phyloP scores from a whole-genome alignment of 2,797 vertebrate genomes.

The Pangasius macronema region DNA sequence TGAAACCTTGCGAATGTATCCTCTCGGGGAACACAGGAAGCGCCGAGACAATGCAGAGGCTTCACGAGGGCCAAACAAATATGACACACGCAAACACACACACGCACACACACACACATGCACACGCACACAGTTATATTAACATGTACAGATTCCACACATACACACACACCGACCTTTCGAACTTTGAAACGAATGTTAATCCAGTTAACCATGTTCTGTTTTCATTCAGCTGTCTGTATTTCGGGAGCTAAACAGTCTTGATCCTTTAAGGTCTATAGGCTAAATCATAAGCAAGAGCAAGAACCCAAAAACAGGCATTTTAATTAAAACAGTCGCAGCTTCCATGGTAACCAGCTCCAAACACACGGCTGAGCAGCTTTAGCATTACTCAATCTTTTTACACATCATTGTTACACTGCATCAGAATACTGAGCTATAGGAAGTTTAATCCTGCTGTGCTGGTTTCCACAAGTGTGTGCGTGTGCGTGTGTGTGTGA shows the following conservation, averaged over 20 bases:
- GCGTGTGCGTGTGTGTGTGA: constrained; percentile 1
- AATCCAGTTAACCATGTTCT: constrained; percentile 7
- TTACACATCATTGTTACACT: not conserved
- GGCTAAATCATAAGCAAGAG: not conserved
- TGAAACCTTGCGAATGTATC: constrained; percentile 76
- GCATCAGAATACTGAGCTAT: not conserved
- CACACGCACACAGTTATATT: not conserved
- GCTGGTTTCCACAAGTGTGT: constrained; percentile 56
- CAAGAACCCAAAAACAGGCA: not conserved
- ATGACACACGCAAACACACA: constrained; percentile 24
- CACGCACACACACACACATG: constrained; percentile 38
- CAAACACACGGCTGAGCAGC: not conserved
- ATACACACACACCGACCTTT: constrained; percentile 50
- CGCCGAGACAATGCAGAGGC: constrained; percentile 78
- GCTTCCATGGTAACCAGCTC: not conserved
- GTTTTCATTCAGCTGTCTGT: constrained; percentile 4
- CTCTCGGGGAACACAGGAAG: constrained; percentile 82
- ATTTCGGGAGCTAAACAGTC: not conserved
- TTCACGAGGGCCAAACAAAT: constrained; percentile 59
- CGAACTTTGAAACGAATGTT: constrained; percentile 54
- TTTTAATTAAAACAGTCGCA: not conserved
- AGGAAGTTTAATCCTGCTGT: constrained; percentile 21
- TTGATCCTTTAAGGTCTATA: not conserved
- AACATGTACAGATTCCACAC: constrained; percentile 19
- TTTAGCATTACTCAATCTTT: not conserved